A percentile compares a stretch with the other conserved stretches of the same genome.
Evolutionary conservation across 2,113 vertebrate genomes (phyloP).

Genomic region (Psammodynastes pulverulentus): DNA sequence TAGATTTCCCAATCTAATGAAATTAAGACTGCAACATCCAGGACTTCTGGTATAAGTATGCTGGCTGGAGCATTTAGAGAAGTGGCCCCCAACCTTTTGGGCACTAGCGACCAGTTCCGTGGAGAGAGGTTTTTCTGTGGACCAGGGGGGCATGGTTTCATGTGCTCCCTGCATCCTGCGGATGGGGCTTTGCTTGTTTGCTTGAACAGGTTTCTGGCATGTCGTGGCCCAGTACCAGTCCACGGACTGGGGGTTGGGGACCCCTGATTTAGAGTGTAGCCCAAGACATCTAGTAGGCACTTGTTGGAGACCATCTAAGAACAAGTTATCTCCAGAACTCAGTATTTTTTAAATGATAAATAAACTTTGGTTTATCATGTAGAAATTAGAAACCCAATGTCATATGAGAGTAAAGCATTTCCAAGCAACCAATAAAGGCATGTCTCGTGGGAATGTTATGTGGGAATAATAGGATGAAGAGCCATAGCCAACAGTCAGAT

Average conservation of each 20-base stretch:
- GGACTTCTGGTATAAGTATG: not conserved
- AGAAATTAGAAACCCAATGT: not conserved
- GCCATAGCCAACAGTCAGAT: not conserved
- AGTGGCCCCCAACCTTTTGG: no score
- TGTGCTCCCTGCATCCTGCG: no score
- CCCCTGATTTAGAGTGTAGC: not conserved
- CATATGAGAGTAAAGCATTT: not conserved
- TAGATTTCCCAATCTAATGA: not conserved
- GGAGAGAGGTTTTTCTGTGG: no score
- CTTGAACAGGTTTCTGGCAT: no score
- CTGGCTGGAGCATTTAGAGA: not conserved
- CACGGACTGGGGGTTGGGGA: no score
- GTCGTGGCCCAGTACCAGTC: no score
- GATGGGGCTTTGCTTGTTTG: no score
- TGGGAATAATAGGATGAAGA: not conserved
- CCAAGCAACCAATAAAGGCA: not conserved
- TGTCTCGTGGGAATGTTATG: not conserved
- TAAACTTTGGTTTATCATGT: not conserved
- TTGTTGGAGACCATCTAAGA: not conserved
- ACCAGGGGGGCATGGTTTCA: no score
- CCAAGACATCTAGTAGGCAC: not conserved
- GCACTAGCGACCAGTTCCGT: no score
- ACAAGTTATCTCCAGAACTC: not conserved
- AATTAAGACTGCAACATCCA: not conserved
- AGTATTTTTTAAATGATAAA: not conserved